Conservation (phyloP, 2,113 vertebrate species). For the Colaptes auratus region DNA sequence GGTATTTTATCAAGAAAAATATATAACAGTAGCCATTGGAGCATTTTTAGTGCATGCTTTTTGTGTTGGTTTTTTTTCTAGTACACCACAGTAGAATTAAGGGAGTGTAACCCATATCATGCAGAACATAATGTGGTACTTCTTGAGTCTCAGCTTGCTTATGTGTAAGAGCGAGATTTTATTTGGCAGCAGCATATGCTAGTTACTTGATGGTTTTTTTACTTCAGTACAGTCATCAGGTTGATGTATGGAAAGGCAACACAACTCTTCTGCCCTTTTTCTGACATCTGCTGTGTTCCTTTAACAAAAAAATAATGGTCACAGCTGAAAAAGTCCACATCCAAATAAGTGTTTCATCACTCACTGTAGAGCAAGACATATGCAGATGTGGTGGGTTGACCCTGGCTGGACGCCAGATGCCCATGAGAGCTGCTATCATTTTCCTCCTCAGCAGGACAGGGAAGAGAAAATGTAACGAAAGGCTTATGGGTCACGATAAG, state of each 20-base stretch:
- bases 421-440: not conserved
- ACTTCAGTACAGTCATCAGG: not conserved
- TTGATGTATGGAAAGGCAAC: not conserved
- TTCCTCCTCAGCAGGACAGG: not conserved
- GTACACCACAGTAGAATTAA: not conserved
- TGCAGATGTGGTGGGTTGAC: not conserved
- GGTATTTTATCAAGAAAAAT: slow-evolving; percentile 38
- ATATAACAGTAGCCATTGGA: not conserved
- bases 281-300: not conserved
- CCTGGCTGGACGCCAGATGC: not conserved
- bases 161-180: not conserved
- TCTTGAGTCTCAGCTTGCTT: not conserved
- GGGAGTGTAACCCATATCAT: not conserved
- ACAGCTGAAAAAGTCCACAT: not conserved
- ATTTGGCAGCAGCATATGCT: not conserved
- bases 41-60: not conserved
- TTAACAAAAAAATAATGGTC: not conserved
- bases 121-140: not conserved
- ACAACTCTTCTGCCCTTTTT: not conserved
- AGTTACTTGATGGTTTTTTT: not conserved
- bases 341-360: not conserved
- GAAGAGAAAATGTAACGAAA: not conserved
- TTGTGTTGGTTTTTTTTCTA: not conserved
- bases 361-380: not conserved
- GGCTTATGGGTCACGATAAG: not conserved